These are phyloP conservation scores for Scrobipalpa atriplicella DNA, from an alignment of 2,888 invertebrate species.

Conservation along the genomic window DNA sequence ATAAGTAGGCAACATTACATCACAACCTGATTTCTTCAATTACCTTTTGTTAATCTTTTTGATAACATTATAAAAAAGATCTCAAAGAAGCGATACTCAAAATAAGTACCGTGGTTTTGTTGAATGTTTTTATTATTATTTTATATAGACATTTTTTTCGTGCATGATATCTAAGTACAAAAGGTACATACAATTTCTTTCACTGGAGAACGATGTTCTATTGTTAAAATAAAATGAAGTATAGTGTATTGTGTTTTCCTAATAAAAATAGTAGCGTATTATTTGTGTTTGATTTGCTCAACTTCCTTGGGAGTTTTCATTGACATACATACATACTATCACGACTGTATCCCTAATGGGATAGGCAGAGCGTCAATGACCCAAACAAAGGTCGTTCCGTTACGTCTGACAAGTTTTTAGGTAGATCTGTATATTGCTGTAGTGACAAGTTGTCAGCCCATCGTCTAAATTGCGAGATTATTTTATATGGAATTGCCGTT, in stretches of 20 bases:
- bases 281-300: constrained; percentile 58
- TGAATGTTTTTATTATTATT: constrained; percentile 57
- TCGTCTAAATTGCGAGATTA: no score
- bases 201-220: constrained; percentile 55
- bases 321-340: no score
- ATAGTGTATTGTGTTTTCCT: constrained; percentile 79
- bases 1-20: neutral
- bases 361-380: no score
- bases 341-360: no score
- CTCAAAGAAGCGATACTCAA: neutral
- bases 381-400: no score
- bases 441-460: no score
- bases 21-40: neutral
- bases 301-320: no score
- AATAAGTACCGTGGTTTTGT: constrained; percentile 46
- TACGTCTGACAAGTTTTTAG: no score
- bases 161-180: constrained; percentile 72
- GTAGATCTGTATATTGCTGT: no score
- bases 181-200: constrained; percentile 59
- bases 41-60: no score
- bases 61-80: neutral
- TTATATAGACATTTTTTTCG: constrained; percentile 62
- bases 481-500: no score
- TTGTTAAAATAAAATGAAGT: constrained; percentile 74
- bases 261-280: constrained; percentile 73